Conservation (phyloP, 2,113 vertebrate species). For the Epinephelus lanceolatus region DNA sequence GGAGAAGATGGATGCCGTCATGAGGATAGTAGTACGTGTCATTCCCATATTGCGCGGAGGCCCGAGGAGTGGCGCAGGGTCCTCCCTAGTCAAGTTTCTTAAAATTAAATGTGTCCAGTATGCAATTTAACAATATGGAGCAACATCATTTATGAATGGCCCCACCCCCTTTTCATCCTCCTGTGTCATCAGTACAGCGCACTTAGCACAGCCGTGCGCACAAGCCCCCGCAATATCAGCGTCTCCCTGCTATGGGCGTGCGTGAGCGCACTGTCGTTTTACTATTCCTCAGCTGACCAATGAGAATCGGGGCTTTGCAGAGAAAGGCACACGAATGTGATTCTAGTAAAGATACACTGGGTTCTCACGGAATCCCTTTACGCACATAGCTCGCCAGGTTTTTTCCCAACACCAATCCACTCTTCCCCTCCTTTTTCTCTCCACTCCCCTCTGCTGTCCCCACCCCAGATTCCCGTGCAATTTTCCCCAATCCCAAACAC, state of each 20-base stretch:
- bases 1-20: conserved; percentile 80
- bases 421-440: conserved; percentile 74
- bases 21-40: conserved; percentile 77
- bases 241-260: conserved; percentile 69
- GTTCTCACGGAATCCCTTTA: conserved; percentile 83
- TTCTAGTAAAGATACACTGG: conserved; percentile 79
- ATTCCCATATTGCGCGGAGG: conserved; percentile 65
- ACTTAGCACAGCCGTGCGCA: conserved; percentile 66
- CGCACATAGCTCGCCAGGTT: conserved; percentile 77
- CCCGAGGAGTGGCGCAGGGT: conserved; percentile 20
- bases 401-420: conserved; percentile 77
- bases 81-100: conserved; percentile 6
- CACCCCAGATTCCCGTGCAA: conserved; percentile 82
- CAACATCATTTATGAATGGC: conserved; percentile 77
- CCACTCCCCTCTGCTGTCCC: conserved; percentile 75
- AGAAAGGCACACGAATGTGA: conserved; percentile 81
- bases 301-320: conserved; percentile 72
- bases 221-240: conserved; percentile 70
- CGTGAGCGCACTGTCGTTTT: conserved; percentile 76
- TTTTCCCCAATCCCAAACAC: conserved; percentile 85
- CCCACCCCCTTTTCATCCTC: conserved; percentile 70
- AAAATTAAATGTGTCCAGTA: conserved; percentile 21
- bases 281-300: conserved; percentile 82
- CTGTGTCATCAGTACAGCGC: conserved; percentile 67
- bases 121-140: conserved; percentile 60